phyloP scores from a whole-genome alignment of 2,888 invertebrate species.

The Drosophila nr. fundita region DNA sequence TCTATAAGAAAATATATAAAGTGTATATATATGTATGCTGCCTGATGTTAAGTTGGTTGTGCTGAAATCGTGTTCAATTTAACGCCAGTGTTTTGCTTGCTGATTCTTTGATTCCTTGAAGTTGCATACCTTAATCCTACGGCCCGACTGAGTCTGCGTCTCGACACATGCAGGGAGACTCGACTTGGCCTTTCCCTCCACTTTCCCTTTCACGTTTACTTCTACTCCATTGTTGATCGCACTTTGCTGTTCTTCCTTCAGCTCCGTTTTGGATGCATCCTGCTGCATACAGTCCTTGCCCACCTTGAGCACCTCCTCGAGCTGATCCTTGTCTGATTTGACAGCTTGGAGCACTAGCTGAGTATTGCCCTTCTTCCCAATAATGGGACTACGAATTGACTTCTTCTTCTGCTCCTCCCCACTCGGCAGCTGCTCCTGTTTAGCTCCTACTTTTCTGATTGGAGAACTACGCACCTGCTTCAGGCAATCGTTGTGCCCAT shows the following conservation, averaged over 20 bases:
- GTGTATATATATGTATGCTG: neutral
- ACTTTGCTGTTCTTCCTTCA: no score
- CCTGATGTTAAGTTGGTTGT: neutral
- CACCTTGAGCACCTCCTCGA: neutral
- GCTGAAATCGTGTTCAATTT: slow-evolving; percentile 2
- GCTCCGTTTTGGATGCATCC: neutral
- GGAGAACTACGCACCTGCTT: neutral
- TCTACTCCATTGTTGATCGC: neutral
- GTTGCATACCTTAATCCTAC: slow-evolving; percentile 3
- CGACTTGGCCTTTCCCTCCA: neutral
- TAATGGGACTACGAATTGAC: neutral
- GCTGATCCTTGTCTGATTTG: neutral
- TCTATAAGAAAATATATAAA: neutral
- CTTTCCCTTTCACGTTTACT: neutral
- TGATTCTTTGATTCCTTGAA: neutral
- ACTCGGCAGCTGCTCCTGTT: neutral
- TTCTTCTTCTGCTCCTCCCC: neutral
- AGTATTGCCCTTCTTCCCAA: neutral
- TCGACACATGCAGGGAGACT: neutral
- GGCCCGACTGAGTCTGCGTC: neutral
- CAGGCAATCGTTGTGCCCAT: neutral
- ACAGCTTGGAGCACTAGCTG: neutral
- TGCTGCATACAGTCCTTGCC: neutral
- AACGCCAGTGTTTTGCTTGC: slow-evolving; percentile 32
- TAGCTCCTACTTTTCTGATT: neutral